These are phyloP conservation scores for Dermolepida albohirtum DNA, from an alignment of 2,888 invertebrate genomes.

Conservation along the genomic window DNA sequence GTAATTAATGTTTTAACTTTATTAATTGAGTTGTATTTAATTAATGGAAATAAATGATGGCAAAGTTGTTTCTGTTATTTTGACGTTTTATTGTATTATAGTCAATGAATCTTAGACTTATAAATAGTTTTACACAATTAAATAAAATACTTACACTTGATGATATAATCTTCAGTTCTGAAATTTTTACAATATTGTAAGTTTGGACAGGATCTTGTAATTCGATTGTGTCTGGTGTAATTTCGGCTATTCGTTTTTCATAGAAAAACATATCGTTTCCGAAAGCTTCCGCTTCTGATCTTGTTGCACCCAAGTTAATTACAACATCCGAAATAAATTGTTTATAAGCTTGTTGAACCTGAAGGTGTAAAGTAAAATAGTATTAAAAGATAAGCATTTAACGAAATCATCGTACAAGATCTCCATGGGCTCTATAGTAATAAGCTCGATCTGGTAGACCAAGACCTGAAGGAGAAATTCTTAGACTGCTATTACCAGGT, in stretches of 20 bases:
- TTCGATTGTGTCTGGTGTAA: slow-evolving; percentile 62
- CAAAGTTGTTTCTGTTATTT: no score
- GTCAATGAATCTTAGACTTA: no score
- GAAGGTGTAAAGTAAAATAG: slow-evolving; percentile 37
- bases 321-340: slow-evolving; percentile 67
- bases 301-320: slow-evolving; percentile 65
- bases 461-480: slow-evolving; percentile 69
- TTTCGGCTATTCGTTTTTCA: slow-evolving; percentile 69
- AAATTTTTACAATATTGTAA: slow-evolving; percentile 62
- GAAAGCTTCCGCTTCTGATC: slow-evolving; percentile 65
- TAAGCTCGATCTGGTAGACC: slow-evolving; percentile 69
- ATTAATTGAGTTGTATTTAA: no score
- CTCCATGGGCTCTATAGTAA: slow-evolving; percentile 63
- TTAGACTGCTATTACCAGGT: slow-evolving; percentile 65
- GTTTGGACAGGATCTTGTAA: slow-evolving; percentile 62
- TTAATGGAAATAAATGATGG: no score
- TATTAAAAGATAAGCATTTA: background rate
- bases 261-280: slow-evolving; percentile 68
- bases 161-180: slow-evolving; percentile 63
- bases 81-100: no score
- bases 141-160: slow-evolving; percentile 59
- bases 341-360: slow-evolving; percentile 67
- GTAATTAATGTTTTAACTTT: no score
- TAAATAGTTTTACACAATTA: no score
- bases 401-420: slow-evolving; percentile 59